Evolutionary conservation across 2,888 invertebrate species (phyloP).

Genomic region (Trypoxylon attenuatum): DNA sequence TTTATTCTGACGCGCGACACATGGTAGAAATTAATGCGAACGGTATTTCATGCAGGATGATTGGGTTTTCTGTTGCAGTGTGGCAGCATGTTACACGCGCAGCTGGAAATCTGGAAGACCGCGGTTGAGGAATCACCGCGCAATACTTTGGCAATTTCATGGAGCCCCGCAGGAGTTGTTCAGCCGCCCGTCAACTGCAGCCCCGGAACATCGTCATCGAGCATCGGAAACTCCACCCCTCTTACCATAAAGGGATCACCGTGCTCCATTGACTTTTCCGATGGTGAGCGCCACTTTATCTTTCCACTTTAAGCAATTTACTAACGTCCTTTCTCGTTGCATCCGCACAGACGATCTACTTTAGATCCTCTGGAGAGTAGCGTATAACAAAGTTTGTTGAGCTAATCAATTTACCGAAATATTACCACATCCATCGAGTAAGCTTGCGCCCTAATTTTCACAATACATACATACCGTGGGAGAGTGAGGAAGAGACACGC

Average conservation of each 20-base stretch:
- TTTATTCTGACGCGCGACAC: no score
- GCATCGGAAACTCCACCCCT: conserved; percentile 57
- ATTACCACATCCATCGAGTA: no score
- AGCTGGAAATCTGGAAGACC: conserved; percentile 94
- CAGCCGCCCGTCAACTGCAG: conserved; percentile 63
- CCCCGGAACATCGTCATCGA: conserved; percentile 63
- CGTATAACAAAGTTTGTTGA: no score
- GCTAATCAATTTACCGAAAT: no score
- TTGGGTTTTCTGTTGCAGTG: conserved; percentile 76
- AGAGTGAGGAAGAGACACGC: no score
- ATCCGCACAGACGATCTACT: no score
- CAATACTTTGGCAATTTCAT: conserved; percentile 72
- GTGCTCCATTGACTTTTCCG: conserved; percentile 80
- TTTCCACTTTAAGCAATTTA: no score
- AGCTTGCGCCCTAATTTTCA: no score
- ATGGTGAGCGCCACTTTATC: conserved; percentile 78
- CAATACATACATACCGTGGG: no score
- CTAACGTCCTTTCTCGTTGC: no score
- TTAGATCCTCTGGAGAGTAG: no score
- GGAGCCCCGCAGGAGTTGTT: conserved; percentile 68
- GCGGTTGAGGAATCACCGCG: conserved; percentile 79
- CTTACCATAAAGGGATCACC: conserved; percentile 64
- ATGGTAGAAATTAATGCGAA: background rate
- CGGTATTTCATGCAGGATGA: background rate
- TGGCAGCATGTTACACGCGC: conserved; percentile 89